Base-by-base conservation (phyloP, 2,797 vertebrate genomes). In the Enteromius unitaeniatus region DNA sequence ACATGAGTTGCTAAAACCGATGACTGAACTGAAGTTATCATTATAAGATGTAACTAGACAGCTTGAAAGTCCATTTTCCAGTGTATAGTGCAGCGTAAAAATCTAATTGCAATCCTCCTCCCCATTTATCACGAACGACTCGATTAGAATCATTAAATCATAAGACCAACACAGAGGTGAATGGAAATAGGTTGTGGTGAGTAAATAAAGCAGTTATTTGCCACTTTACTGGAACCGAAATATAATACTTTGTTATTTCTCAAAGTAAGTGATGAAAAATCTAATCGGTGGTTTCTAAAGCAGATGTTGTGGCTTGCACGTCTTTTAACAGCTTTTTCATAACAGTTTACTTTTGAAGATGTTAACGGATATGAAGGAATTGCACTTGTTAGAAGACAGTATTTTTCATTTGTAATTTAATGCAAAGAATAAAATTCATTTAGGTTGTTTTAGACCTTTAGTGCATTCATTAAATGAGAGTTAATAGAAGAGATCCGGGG, bases 51-150 rank as follows among this genome's bases (percentile, higher is more conserved):
- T 72, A 42, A 70, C 68, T 58, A 78, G 75, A 78, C 75, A 78
- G 82, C 31, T 78, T 84, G 49, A 84, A 78, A 78, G 75, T 84
- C 67, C 28, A 78, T 78, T 84, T 78, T 70, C 74, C 21, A 40
- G 82, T 21, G 9, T 53, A 70, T 31, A 72, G 55, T 8, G 42
- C 51, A 19, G 21, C n/a, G 13, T 37, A 60, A 45, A 47, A 68
- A 77, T 83, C 7, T 23, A 84, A 78, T 34, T 11, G 6, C 58
- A 34, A 49, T 15, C 37, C 26, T 78, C 65, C 15, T 51, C 15
- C 26, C 26, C 4, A 3, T 84, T 72, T 10, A 62, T 84, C 74
- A 26, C 0, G 15, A 34, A 40, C 4, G 7, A n/a, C 34, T 68
- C 7, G 13, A 40, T 77, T 68, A 69, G 37, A 78, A 34, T 37